Evolutionary conservation across 2,797 vertebrate species (phyloP).

Genomic region (Caiman crocodilus): DNA sequence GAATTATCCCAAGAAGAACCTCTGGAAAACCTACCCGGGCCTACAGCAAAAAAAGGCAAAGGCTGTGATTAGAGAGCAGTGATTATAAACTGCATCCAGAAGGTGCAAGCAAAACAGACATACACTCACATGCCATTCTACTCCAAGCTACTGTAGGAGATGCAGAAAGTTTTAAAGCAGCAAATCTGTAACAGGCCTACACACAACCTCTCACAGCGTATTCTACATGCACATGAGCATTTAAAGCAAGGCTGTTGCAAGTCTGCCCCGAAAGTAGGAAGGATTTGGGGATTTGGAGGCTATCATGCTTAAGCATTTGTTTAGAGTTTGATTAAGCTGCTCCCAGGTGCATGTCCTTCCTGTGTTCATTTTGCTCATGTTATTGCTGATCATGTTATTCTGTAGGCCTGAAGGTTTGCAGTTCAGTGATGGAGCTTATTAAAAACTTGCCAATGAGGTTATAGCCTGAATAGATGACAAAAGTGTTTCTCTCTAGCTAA

Average conservation of each 20-base stretch:
- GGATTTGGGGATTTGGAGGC: no score
- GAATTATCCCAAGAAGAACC: slow-evolving; percentile 91
- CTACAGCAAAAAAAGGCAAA: slow-evolving; percentile 77
- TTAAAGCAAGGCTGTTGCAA: background rate
- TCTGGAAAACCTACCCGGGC: slow-evolving; percentile 90
- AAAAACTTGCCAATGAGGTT: no score
- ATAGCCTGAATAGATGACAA: no score
- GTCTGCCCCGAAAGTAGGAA: no score
- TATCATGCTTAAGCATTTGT: no score
- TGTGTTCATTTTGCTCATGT: no score
- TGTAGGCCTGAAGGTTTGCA: no score
- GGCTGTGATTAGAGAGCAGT: background rate
- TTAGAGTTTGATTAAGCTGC: no score
- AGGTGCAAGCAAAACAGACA: background rate
- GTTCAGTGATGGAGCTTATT: no score
- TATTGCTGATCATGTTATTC: no score
- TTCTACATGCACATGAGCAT: background rate
- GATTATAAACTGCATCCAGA: background rate
- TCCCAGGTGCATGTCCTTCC: no score
- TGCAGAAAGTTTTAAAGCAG: background rate
- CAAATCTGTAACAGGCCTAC: background rate
- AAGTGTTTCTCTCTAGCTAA: no score
- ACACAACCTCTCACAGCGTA: background rate
- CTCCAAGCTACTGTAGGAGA: background rate
- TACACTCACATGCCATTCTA: background rate